A percentile compares a stretch with the other conserved stretches of the same genome.
Evolutionary conservation across 2,888 invertebrate species (phyloP).

Genomic region (Listrodromus nycthemerus): DNA sequence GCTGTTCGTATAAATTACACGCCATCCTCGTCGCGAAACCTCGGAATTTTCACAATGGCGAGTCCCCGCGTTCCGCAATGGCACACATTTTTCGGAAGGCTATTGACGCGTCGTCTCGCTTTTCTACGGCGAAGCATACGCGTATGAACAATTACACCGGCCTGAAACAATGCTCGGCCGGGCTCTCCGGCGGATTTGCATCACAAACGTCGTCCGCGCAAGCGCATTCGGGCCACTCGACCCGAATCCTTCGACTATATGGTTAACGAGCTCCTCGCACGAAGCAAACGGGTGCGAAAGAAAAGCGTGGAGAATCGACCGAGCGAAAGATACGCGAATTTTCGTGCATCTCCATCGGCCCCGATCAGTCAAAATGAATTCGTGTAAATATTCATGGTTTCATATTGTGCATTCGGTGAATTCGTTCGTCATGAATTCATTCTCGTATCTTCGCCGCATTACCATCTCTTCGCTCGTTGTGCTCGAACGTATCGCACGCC

Average conservation of each 20-base stretch:
- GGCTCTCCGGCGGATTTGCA: conserved; percentile 51
- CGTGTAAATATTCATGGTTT: conserved; percentile 55
- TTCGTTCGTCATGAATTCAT: conserved; percentile 11
- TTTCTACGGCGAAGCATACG: background rate
- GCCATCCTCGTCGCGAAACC: conserved; percentile 29
- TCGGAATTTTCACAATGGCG: conserved; percentile 48
- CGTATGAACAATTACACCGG: conserved; percentile 34
- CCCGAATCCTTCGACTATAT: conserved; percentile 53
- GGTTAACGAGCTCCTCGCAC: conserved; percentile 35
- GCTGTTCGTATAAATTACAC: conserved; percentile 16
- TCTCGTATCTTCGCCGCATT: conserved; percentile 24
- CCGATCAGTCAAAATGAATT: conserved; percentile 39
- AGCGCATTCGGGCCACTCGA: conserved; percentile 52
- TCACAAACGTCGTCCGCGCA: conserved; percentile 51
- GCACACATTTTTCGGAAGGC: conserved; percentile 48
- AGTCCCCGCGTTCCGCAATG: conserved; percentile 24
- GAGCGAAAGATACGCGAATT: conserved; percentile 17
- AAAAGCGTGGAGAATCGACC: conserved; percentile 40
- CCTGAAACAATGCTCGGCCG: conserved; percentile 56
- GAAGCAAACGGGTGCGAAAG: conserved; percentile 12
- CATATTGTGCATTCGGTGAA: conserved; percentile 15
- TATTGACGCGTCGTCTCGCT: conserved; percentile 47
- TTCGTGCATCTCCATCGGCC: conserved; percentile 49
- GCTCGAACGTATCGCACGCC: background rate
- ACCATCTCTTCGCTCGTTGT: conserved; percentile 2